Conservation (phyloP, 2,797 vertebrate species). For the Strix occidentalis region DNA sequence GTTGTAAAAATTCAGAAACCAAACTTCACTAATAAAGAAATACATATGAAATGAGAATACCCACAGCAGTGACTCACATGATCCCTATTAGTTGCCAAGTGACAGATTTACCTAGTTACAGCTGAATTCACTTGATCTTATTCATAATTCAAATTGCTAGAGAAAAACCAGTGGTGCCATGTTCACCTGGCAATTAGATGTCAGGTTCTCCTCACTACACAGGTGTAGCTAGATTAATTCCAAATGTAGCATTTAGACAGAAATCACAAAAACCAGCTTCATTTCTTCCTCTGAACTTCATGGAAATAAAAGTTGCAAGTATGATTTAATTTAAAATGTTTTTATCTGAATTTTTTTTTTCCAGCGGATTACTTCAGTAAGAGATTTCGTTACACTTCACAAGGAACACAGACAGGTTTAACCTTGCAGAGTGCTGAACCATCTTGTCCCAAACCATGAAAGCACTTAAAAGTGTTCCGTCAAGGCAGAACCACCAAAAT, state of each 20-base stretch:
- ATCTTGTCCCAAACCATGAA: background rate
- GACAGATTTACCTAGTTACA: slow-evolving; percentile 35
- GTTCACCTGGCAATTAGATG: background rate
- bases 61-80: background rate
- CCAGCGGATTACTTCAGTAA: background rate
- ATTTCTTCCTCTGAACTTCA: background rate
- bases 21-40: background rate
- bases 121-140: slow-evolving; percentile 17
- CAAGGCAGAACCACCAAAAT: background rate
- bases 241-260: background rate
- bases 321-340: background rate
- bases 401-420: background rate
- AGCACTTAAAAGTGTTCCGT: background rate
- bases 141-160: background rate
- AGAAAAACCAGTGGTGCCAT: background rate
- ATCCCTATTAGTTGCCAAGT: slow-evolving; percentile 35
- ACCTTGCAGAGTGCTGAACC: background rate
- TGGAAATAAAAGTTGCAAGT: background rate
- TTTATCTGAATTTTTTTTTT: background rate
- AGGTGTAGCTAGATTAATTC: background rate
- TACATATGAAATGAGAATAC: background rate
- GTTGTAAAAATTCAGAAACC: background rate
- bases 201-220: background rate
- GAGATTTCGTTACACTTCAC: background rate
- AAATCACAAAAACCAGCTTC: background rate